Evolutionary conservation across 2,113 vertebrate species (phyloP).

Genomic region (Cyphomyrus discorhynchus): DNA sequence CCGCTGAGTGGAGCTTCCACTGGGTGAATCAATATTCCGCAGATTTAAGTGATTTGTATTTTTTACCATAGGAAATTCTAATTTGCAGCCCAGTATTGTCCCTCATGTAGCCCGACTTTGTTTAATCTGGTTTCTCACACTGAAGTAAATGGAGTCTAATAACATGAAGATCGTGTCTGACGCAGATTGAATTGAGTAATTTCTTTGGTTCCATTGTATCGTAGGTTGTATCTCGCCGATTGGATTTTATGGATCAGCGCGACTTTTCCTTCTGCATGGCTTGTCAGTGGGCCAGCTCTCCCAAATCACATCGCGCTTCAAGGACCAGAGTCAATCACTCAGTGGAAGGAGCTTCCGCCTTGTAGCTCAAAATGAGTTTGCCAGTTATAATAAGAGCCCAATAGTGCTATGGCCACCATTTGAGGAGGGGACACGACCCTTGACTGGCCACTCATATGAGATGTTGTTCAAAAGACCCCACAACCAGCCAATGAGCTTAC

Average conservation of each 20-base stretch:
- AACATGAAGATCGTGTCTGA: background rate
- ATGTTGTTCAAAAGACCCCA: conserved; percentile 19
- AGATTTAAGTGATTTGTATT: background rate
- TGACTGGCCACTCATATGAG: conserved; percentile 27
- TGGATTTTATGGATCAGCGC: conserved; percentile 12
- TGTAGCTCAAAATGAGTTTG: conserved; percentile 16
- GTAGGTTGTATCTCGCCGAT: background rate
- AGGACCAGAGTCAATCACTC: background rate
- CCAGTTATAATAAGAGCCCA: conserved; percentile 5
- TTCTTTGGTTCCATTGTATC: background rate
- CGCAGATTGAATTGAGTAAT: background rate
- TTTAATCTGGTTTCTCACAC: background rate
- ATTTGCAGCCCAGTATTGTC: background rate
- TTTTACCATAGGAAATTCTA: background rate
- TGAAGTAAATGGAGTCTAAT: background rate
- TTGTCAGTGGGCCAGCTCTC: background rate
- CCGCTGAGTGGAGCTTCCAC: background rate
- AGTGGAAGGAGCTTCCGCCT: background rate
- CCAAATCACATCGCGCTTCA: background rate
- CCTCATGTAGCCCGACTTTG: background rate
- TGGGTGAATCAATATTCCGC: background rate
- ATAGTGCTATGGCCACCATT: background rate
- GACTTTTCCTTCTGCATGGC: background rate
- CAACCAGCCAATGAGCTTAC: conserved; percentile 2
- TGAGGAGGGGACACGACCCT: background rate